Conservation (phyloP, 1,140 invertebrate genomes). For the Nylanderia fulva region DNA sequence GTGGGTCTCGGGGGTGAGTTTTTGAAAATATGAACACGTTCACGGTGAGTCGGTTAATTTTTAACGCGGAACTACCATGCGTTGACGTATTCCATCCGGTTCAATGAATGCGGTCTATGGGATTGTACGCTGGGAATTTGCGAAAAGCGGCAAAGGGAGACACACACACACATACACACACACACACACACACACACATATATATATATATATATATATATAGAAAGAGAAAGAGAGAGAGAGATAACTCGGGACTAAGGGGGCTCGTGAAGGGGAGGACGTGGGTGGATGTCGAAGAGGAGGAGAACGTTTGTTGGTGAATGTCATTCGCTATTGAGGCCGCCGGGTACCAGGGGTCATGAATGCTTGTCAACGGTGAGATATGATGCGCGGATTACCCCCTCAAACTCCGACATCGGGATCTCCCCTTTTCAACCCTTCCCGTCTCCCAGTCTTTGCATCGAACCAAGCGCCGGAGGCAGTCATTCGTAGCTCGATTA, state of each 20-base stretch:
- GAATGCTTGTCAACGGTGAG: conserved; percentile 81
- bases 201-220: too few species aligned
- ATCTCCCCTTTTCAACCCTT: conserved; percentile 70
- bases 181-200: too few species aligned
- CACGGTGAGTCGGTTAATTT: conserved; percentile 77
- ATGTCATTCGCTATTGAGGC: conserved; percentile 78
- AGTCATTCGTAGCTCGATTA: conserved; percentile 49
- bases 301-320: conserved; percentile 73
- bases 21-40: conserved; percentile 73
- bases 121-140: conserved; percentile 64
- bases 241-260: conserved; percentile 48
- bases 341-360: conserved; percentile 75
- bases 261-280: conserved; percentile 30
- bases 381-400: conserved; percentile 80
- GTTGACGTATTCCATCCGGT: conserved; percentile 71
- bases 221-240: conserved; percentile 20
- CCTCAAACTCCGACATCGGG: conserved; percentile 63
- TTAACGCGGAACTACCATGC: conserved; percentile 61
- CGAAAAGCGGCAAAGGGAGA: conserved; percentile 52
- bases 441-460: conserved; percentile 51
- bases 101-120: conserved; percentile 69
- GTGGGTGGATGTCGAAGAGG: conserved; percentile 37
- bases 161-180: not conserved
- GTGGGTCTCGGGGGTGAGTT: not conserved
- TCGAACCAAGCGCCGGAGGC: conserved; percentile 58